Evolutionary conservation across 2,888 invertebrate genomes (phyloP).

Genomic region (Troglohyphantes excavatus): DNA sequence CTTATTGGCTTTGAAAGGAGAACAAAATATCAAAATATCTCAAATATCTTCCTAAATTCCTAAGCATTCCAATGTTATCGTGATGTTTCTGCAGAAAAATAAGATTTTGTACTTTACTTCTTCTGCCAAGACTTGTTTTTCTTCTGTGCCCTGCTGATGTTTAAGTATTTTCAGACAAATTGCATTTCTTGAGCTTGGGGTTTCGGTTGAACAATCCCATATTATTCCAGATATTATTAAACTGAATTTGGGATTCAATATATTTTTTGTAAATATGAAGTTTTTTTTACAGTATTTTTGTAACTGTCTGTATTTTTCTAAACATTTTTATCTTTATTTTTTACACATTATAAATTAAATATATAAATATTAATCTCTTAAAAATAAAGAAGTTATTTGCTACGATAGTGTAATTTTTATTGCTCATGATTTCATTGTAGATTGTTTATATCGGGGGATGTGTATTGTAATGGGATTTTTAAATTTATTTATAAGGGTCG

Average conservation of each 20-base stretch:
- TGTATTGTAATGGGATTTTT: too few relatives aligned
- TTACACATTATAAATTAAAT: too few relatives aligned
- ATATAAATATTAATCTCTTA: too few relatives aligned
- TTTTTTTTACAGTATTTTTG: too few relatives aligned
- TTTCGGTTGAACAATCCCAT: background rate
- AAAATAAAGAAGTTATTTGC: too few relatives aligned
- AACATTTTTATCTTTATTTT: too few relatives aligned
- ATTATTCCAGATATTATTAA: background rate
- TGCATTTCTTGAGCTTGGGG: background rate
- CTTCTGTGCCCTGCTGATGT: background rate
- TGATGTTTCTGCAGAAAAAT: conserved; percentile 7
- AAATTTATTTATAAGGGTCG: too few relatives aligned
- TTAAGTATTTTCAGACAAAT: background rate
- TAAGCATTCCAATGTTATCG: conserved; percentile 33
- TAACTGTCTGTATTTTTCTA: too few relatives aligned
- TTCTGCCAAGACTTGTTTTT: background rate
- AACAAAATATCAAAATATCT: conserved; percentile 19
- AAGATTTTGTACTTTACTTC: conserved; percentile 23
- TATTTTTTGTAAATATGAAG: too few relatives aligned
- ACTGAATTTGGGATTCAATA: background rate
- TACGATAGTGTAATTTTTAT: too few relatives aligned
- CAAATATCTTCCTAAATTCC: conserved; percentile 39
- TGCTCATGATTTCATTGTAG: too few relatives aligned
- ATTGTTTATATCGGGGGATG: too few relatives aligned
- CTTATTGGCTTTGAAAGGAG: conserved; percentile 54